Conservation (phyloP, 1,140 invertebrate species). For the Zaprionus africanus region DNA sequence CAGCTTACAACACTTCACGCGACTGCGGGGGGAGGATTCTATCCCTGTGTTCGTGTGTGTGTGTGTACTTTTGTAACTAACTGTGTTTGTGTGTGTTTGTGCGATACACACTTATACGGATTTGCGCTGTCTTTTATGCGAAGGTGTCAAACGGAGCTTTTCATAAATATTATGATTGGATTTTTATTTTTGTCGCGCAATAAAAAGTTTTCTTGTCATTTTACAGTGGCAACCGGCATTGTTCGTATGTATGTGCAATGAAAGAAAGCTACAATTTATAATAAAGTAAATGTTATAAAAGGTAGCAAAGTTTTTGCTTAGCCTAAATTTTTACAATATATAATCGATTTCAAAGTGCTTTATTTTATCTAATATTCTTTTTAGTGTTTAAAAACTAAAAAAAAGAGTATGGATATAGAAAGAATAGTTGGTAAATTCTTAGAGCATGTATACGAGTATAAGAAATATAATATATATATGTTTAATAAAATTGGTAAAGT, state of each 20-base stretch:
- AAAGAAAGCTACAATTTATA: no score
- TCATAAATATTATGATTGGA: conserved; percentile 76
- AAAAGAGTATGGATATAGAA: no score
- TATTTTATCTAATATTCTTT: no score
- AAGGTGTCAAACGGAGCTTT: conserved; percentile 63
- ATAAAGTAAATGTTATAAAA: no score
- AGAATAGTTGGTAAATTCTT: no score
- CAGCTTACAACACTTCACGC: conserved; percentile 76
- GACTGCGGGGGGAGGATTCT: conserved; percentile 23
- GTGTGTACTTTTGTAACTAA: neutral
- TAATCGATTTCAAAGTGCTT: neutral
- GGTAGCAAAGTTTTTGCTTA: no score
- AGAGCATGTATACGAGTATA: no score
- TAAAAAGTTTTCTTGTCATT: conserved; percentile 8
- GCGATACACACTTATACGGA: conserved; percentile 64
- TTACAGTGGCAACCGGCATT: neutral
- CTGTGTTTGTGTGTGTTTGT: conserved; percentile 4
- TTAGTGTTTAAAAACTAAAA: no score
- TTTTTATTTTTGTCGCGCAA: conserved; percentile 27
- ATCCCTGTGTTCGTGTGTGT: neutral
- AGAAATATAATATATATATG: no score
- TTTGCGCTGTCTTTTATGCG: conserved; percentile 68
- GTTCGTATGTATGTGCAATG: no score
- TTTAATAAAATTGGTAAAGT: no score
- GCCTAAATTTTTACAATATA: no score